A percentile compares a stretch with the other conserved stretches of the same genome.
Conservation (phyloP, 2,113 vertebrate genomes). For the Loxodonta africana region DNA sequence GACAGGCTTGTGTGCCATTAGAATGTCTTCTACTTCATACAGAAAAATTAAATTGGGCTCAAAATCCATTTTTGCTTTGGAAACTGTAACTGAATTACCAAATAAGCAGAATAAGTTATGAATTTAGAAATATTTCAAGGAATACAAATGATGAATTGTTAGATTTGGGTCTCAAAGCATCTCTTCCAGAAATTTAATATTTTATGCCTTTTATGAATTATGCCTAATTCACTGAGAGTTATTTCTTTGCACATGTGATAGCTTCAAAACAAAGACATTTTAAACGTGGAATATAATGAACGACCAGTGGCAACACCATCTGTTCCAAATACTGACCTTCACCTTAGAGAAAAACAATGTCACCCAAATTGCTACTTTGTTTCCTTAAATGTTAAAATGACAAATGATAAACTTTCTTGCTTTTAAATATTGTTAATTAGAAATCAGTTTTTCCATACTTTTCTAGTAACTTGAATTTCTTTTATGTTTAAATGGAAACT, state of each 20-base stretch:
- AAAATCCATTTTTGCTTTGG: neutral
- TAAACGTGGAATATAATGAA: neutral
- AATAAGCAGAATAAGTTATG: neutral
- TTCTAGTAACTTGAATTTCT: constrained; percentile 9
- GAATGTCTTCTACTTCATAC: neutral
- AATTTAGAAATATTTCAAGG: neutral
- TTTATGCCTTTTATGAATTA: neutral
- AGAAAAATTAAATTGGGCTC: neutral
- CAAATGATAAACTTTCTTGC: neutral
- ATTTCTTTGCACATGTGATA: neutral
- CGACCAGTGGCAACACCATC: neutral
- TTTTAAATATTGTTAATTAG: neutral
- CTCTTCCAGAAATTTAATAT: neutral
- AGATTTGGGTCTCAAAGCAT: neutral
- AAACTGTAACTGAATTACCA: neutral
- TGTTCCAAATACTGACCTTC: neutral
- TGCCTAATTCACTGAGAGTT: neutral
- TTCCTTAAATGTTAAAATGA: neutral
- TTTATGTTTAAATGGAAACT: constrained; percentile 3
- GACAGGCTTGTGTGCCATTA: neutral
- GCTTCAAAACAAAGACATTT: neutral
- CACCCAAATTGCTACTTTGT: neutral
- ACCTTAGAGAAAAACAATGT: neutral
- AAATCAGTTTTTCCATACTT: neutral
- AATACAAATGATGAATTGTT: constrained; percentile 7